Evolutionary conservation across 2,797 vertebrate species (phyloP), one percentile per base, ranked within the genome.

Genomic region (Intellagama lesueurii): DNA sequence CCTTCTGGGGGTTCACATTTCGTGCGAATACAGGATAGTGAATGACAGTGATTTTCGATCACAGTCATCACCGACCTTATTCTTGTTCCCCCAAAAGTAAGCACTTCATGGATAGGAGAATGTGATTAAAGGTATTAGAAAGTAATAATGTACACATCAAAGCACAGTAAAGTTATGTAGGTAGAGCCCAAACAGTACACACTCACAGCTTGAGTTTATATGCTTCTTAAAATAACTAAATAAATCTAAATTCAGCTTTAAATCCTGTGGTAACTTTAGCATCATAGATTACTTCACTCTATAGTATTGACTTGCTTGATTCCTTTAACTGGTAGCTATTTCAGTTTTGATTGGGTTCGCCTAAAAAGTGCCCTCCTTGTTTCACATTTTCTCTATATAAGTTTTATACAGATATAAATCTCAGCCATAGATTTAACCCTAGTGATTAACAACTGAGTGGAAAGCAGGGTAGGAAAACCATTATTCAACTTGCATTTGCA

Each of bases 1-100:
- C 68, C 85, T 80, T 89, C 85, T 9, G 82, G 91, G 91, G 87
- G 60, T 88, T 0, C 84, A 7, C 88, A 91, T 94, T 92, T 91
- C 83, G 85, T 91, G 91, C 86, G 75, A 93, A 94, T 88, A 87
- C 28, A 40, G n/a, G 49, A 72, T 88, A 88, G 90, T 87, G 85
- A 91, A 76, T 6, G 68, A n/a, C 5, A 16, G 0, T 16, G 32
- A 69, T 8, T 87, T 88, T 94, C 85, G 26, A 32, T 40, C 11
- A 40, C 69, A 56, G 70, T 90, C 89, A 81, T 85, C 81, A 70
- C 52, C 92, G 1, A 22, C 26, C 56, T 70, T 91, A 90, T 94
- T 89, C 88, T 91, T n/a, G 26, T 0, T 14, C 79, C 0, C 30
- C 32, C 91, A 91, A 44, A 92, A n/a, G 90, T 93, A 91, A 83